Evolutionary conservation across 2,113 vertebrate species (phyloP).

Genomic region (Phalacrocorax aristotelis): DNA sequence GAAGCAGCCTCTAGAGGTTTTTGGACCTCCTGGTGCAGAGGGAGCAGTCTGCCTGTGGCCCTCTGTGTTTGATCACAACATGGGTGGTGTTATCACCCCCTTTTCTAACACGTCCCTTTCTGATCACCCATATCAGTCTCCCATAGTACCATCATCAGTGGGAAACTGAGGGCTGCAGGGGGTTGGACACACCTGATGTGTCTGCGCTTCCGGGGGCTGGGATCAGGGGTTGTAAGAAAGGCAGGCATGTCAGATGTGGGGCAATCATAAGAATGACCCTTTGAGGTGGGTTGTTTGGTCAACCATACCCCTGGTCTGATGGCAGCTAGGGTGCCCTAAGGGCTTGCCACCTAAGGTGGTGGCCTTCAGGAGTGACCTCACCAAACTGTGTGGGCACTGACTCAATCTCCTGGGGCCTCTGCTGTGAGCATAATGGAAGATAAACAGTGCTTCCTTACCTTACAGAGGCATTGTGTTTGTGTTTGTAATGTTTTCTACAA

Average conservation of each 20-base stretch:
- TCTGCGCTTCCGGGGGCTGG: not conserved
- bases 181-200: fast-evolving
- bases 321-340: not conserved
- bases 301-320: not conserved
- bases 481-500: not conserved
- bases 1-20: not conserved
- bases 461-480: not conserved
- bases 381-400: fast-evolving
- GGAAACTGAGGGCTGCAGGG: not conserved
- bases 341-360: not conserved
- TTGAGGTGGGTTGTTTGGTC: not conserved
- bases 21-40: not conserved
- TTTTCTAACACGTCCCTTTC: not conserved
- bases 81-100: not conserved
- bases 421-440: not conserved
- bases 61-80: not conserved
- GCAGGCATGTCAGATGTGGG: not conserved
- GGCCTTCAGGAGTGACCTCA: not conserved
- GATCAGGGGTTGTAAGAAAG: not conserved
- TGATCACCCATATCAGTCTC: not conserved
- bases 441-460: not conserved
- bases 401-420: not conserved
- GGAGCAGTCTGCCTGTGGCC: not conserved
- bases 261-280: not conserved
- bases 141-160: not conserved